Conservation (phyloP, 2,888 invertebrate species). For the Eupithecia centaureata region DNA sequence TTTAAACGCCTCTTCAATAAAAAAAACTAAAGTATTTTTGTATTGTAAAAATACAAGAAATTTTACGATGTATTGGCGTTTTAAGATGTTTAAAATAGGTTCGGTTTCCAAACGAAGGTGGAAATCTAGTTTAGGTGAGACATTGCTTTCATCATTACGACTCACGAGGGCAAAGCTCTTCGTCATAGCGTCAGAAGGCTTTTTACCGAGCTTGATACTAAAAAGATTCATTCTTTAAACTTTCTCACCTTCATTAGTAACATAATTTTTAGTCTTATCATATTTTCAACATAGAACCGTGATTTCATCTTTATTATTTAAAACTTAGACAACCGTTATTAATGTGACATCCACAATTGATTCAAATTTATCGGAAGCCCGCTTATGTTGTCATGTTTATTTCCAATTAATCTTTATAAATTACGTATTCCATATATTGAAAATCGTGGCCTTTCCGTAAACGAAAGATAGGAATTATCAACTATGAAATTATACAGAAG, state of each 20-base stretch:
- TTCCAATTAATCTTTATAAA: slow-evolving; percentile 38
- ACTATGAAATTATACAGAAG: slow-evolving; percentile 62
- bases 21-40: too few species aligned
- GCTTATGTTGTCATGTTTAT: slow-evolving; percentile 33
- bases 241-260: background rate
- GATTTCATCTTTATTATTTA: slow-evolving; percentile 39
- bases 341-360: slow-evolving; percentile 23
- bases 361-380: slow-evolving; percentile 27
- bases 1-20: too few species aligned
- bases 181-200: slow-evolving; percentile 60
- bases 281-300: background rate
- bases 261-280: background rate
- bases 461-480: slow-evolving; percentile 43
- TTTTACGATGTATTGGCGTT: too few species aligned
- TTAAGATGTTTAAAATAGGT: too few species aligned
- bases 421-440: slow-evolving; percentile 39
- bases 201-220: slow-evolving; percentile 45
- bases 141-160: slow-evolving; percentile 83
- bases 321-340: slow-evolving; percentile 36
- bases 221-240: slow-evolving; percentile 19
- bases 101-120: too few species aligned
- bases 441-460: slow-evolving; percentile 37
- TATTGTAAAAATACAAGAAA: too few species aligned
- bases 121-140: too few species aligned
- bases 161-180: slow-evolving; percentile 61